Evolutionary conservation across 1,140 invertebrate genomes (phyloP), one percentile per base, ranked within the genome.

Genomic region (Drosophila micromelanica): DNA sequence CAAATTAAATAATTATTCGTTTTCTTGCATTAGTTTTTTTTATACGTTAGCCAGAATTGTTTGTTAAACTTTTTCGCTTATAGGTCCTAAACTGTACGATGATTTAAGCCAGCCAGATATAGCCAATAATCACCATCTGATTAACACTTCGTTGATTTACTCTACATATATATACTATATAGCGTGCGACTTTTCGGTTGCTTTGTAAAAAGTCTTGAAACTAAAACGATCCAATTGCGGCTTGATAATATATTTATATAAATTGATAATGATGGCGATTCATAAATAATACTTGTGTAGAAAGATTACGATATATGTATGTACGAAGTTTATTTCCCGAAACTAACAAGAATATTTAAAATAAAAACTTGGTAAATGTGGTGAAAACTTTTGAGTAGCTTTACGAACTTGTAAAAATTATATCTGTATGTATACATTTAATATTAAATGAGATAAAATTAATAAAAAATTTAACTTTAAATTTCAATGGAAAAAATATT

Each of bases 401-500:
- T 87, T 87, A 87, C 75, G 82, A 82, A 87, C 71, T 78, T 87
- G 82, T 87, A 87, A 82, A 87, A 87, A 87, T 68, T 72, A 87
- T 76, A 89, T 78, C 79, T 87, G 73, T 77, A 86, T 73, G 75
- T 89, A 89, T 73, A 89, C 78, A 87, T 87, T 82, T 82, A 78
- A 87, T 81, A 81, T 80, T 86, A 86, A 81, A 76, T 78, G 74
- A 67, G 70, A 81, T 86, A 81, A 76, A 76, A 56, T 68, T 79
- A 85, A 78, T 87, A 78, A 87, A 86, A 76, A 86, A 86, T 62
- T 86, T 75, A 86, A 87, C 59, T 78, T 78, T 81, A 69, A 78
- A 73, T 51, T 79, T 84, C 64, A 72, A 68, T 17, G 23, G 17
- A 12, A 64, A 32, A 32, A 32, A 23, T 30, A 43, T 35, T 23